A percentile compares a stretch with the other conserved stretches of the same genome.
Evolutionary conservation across 2,797 vertebrate species (phyloP).

Genomic region (Malacoraja senta): DNA sequence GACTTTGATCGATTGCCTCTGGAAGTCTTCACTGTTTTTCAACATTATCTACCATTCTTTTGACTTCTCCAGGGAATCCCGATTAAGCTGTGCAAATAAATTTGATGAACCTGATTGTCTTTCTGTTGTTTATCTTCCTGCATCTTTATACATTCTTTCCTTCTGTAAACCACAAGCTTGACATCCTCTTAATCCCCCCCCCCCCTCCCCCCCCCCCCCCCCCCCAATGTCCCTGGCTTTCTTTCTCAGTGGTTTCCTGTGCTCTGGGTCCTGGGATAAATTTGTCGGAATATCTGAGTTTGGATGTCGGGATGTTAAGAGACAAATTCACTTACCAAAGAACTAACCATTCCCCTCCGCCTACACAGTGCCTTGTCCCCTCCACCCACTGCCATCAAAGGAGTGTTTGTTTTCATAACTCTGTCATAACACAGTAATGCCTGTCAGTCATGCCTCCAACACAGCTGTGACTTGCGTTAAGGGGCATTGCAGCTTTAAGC

Average conservation of each 20-base stretch:
- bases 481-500: not conserved
- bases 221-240: too few relatives aligned
- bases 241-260: not conserved
- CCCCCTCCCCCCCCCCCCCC: too few relatives aligned
- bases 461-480: not conserved
- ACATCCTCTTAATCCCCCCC: not conserved
- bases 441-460: slow-evolving; percentile 10
- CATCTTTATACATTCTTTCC: not conserved
- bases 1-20: not conserved
- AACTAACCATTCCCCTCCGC: not conserved
- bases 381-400: not conserved
- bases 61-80: not conserved
- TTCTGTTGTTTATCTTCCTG: not conserved
- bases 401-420: not conserved
- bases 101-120: not conserved
- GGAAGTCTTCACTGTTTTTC: not conserved
- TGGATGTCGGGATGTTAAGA: not conserved
- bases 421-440: slow-evolving; percentile 8
- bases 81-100: not conserved
- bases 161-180: not conserved
- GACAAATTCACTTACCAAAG: not conserved
- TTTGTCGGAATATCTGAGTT: not conserved
- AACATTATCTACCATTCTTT: not conserved
- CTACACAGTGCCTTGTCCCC: not conserved
- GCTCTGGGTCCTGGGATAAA: not conserved